phyloP scores from a whole-genome alignment of 2,113 vertebrate genomes.

The Pseudorasbora parva region DNA sequence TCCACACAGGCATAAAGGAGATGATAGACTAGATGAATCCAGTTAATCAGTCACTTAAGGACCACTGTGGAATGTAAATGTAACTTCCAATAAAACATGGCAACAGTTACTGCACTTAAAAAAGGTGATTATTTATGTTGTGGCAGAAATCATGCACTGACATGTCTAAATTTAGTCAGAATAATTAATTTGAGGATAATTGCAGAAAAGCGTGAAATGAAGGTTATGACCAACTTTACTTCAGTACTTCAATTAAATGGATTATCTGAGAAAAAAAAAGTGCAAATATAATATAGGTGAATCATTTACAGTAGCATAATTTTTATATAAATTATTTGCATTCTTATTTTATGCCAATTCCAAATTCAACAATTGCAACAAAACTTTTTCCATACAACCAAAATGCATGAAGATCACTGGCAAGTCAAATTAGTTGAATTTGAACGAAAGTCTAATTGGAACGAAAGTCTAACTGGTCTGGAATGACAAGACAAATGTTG shows the following conservation, averaged over 20 bases:
- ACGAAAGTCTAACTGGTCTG: not conserved
- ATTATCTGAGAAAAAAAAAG: not conserved
- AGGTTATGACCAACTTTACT: not conserved
- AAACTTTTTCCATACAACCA: not conserved
- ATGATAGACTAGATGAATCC: not conserved
- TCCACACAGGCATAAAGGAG: constrained; percentile 8
- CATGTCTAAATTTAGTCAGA: not conserved
- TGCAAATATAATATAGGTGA: not conserved
- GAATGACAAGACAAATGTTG: not conserved
- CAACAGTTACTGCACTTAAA: too few species aligned
- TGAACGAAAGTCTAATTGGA: not conserved
- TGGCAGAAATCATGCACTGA: too few species aligned
- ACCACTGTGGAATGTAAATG: not conserved
- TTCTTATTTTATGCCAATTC: not conserved
- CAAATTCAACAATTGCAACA: not conserved
- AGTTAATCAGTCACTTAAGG: not conserved
- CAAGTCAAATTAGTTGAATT: not conserved
- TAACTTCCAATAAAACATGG: not conserved
- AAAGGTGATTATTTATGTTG: too few species aligned
- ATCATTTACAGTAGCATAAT: not conserved
- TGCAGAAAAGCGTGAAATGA: not conserved
- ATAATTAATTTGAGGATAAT: not conserved
- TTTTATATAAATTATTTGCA: too few species aligned
- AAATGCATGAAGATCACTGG: not conserved
- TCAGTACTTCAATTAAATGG: not conserved